A percentile compares a stretch with the other conserved stretches of the same genome.
Conservation (phyloP, 2,797 vertebrate genomes). For the Hemitrygon akajei region DNA sequence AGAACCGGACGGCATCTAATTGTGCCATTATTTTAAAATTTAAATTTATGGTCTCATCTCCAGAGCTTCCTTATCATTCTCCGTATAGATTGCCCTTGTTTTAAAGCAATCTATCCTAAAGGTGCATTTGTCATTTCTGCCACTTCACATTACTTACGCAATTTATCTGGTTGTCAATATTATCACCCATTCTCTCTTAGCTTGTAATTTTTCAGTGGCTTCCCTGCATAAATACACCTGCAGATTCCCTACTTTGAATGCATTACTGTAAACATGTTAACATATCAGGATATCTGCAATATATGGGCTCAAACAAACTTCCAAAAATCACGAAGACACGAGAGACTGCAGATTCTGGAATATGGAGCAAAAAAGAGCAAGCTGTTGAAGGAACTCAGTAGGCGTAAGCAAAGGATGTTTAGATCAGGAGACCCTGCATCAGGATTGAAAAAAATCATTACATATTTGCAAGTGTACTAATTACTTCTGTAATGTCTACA, state of each 20-base stretch:
- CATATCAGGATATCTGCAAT: neutral
- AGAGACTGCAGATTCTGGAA: too few species aligned
- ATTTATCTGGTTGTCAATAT: neutral
- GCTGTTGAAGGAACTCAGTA: too few species aligned
- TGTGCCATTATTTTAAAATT: neutral
- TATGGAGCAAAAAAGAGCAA: too few species aligned
- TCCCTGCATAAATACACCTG: neutral
- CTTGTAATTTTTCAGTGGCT: neutral
- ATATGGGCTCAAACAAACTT: neutral
- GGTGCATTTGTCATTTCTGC: neutral
- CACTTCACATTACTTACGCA: neutral
- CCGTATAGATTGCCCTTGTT: neutral
- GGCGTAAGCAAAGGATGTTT: too few species aligned
- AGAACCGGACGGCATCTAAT: neutral
- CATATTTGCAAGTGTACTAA: neutral
- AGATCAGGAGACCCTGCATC: too few species aligned
- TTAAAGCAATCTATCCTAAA: neutral
- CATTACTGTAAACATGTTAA: neutral
- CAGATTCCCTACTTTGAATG: neutral
- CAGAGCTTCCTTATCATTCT: neutral
- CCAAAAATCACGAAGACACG: neutral
- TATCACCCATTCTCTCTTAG: neutral
- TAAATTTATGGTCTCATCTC: neutral
- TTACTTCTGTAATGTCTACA: neutral
- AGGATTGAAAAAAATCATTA: too few species aligned